Conservation (phyloP, 2,888 invertebrate genomes). For the Drosophila atroscutellata region DNA sequence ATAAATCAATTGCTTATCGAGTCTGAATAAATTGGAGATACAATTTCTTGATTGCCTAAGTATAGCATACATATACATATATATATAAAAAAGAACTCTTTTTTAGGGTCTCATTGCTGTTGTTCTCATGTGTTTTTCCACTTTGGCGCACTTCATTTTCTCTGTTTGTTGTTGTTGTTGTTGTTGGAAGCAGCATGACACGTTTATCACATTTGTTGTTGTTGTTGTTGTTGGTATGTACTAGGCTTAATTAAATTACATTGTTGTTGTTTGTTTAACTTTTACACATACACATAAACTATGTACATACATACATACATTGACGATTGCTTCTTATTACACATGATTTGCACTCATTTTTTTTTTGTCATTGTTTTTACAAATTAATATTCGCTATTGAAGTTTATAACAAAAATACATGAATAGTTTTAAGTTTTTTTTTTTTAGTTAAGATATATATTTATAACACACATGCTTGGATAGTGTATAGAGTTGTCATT, state of each 20-base stretch:
- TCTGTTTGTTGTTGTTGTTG: slow-evolving; percentile 35
- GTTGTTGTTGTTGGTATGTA: slow-evolving; percentile 71
- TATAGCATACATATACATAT: slow-evolving; percentile 7
- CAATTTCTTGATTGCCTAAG: slow-evolving; percentile 12
- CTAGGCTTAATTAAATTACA: slow-evolving; percentile 75
- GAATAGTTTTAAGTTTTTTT: slow-evolving; percentile 30
- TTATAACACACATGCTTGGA: slow-evolving; percentile 39
- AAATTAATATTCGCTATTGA: slow-evolving; percentile 77
- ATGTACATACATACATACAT: slow-evolving; percentile 41
- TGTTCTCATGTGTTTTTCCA: slow-evolving; percentile 29
- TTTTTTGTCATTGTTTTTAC: slow-evolving; percentile 44
- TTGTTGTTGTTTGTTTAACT: slow-evolving; percentile 27
- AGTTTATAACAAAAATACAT: slow-evolving; percentile 74
- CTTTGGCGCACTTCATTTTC: slow-evolving; percentile 44
- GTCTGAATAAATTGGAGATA: slow-evolving; percentile 6
- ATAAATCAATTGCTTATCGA: slow-evolving; percentile 26
- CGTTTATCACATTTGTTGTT: slow-evolving; percentile 76
- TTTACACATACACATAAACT: slow-evolving; percentile 34
- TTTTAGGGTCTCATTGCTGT: slow-evolving; percentile 6
- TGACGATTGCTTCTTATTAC: slow-evolving; percentile 69
- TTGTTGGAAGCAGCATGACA: slow-evolving; percentile 78
- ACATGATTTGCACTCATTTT: slow-evolving; percentile 61
- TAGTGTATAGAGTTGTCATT: slow-evolving; percentile 58
- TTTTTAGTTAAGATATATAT: slow-evolving; percentile 34
- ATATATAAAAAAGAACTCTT: slow-evolving; percentile 3